These are phyloP conservation scores for Bombus pyrosoma DNA, from an alignment of 1,140 invertebrate genomes.

Conservation along the genomic window DNA sequence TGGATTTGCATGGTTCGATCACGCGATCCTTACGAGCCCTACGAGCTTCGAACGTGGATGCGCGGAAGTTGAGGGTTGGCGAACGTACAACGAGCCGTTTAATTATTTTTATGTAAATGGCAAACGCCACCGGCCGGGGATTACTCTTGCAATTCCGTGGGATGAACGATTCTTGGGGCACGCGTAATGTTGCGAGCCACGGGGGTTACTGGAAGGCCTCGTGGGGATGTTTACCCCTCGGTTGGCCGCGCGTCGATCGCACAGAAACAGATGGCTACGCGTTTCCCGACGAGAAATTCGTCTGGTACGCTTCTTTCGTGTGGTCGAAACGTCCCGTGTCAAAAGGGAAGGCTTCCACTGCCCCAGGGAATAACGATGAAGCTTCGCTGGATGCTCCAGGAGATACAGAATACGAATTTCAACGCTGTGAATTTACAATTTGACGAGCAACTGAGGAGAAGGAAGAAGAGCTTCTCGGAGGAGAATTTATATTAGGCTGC, in stretches of 20 bases:
- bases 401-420: background rate
- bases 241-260: conserved; percentile 41
- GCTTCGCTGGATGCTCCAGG: background rate
- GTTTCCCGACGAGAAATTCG: conserved; percentile 24
- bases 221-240: conserved; percentile 62
- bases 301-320: conserved; percentile 1
- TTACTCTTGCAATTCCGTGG: conserved; percentile 67
- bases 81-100: conserved; percentile 57
- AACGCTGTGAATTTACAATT: background rate
- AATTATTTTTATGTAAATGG: conserved; percentile 78
- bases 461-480: too few species aligned
- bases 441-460: background rate
- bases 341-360: background rate
- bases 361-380: conserved; percentile 13
- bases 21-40: conserved; percentile 5
- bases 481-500: too few species aligned
- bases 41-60: background rate
- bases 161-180: conserved; percentile 67
- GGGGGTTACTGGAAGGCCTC: conserved; percentile 55
- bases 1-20: conserved; percentile 41
- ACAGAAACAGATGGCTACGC: conserved; percentile 55
- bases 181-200: conserved; percentile 63
- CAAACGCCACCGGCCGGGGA: conserved; percentile 36
- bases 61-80: conserved; percentile 10
- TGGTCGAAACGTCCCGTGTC: background rate